These are phyloP conservation scores for Buceros bicornis DNA, from an alignment of 2,797 vertebrate species.

Conservation along the genomic window DNA sequence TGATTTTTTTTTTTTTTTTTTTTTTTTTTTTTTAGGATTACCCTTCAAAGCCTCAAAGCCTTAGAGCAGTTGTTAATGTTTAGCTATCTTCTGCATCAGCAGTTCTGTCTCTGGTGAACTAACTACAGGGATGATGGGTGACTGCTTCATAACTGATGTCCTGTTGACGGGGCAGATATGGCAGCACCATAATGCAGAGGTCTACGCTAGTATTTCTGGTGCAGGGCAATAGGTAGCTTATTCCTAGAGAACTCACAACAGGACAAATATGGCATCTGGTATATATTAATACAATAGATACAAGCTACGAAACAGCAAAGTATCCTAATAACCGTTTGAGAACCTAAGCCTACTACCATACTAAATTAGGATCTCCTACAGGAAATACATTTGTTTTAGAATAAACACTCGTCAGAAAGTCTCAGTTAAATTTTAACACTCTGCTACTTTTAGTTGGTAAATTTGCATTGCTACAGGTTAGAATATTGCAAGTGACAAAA, in stretches of 20 bases:
- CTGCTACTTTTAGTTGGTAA: background rate
- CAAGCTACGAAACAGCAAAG: background rate
- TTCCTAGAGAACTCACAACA: background rate
- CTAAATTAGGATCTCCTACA: background rate
- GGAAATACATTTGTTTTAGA: background rate
- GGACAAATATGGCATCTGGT: background rate
- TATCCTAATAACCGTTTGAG: background rate
- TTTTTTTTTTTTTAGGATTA: background rate
- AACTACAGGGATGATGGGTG: background rate
- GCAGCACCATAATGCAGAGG: background rate
- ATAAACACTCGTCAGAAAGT: background rate
- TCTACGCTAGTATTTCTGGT: background rate
- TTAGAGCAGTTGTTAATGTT: background rate
- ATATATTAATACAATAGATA: background rate
- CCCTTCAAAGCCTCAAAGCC: slow-evolving; percentile 3
- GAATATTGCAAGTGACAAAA: background rate
- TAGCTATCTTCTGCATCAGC: slow-evolving; percentile 21
- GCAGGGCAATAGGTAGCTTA: background rate
- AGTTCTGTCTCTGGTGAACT: background rate
- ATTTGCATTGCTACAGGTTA: background rate
- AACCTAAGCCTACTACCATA: background rate
- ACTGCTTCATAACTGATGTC: background rate
- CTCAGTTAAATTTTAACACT: slow-evolving; percentile 10
- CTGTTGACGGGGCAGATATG: background rate
- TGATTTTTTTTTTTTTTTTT: background rate